Evolutionary conservation across 2,888 invertebrate genomes (phyloP), one percentile per base, ranked within the genome.

Genomic region (Acrobeloides nanus): DNA sequence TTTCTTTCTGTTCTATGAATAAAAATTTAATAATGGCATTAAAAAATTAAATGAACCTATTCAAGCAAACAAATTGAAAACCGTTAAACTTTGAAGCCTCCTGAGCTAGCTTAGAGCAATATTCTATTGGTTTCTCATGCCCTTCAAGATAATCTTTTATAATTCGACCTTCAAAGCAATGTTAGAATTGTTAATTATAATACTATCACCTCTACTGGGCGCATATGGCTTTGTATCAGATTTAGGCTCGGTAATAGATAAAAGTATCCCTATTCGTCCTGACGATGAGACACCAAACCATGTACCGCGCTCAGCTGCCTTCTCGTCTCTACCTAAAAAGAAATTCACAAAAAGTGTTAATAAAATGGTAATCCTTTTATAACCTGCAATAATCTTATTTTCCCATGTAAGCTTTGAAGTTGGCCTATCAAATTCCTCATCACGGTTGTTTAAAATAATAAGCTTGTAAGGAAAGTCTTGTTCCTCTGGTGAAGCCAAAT

Each of bases 371-470:
- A 8, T n/a, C 17, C 37, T 8, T 10, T 39, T 15, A n/a, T 43
- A 32, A 64, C 64, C 64, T 38, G 61, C 59, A 38, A 59, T 47
- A 50, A 57, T 47, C 8, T 54, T 59, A 15, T 64, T 56, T 34
- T 61, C 51, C 64, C 65, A 69, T 3, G 53, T 46, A 17, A 56
- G 42, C 26, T 43, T 41, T 18, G 50, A 47, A 1, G 68, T 64
- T 21, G 58, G 57, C 12, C 68, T 47, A 31, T 62, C 55, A 3
- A 48, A 31, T 21, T 52, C 49, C 39, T 68, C 68, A 49, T 68
- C 68, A 12, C 68, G 55, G 41, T 64, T 64, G 42, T 62, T 61
- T 21, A 66, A 29, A 26, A 68, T 20, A 21, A 70, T 59, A 39
- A 68, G 42, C 40, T 64, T 62, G 46, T 48, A 52, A 1, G 17